Percentiles rank a stretch among this genome's conserved stretches.
phyloP scores from a whole-genome alignment of 2,113 vertebrate genomes.

The Hyperopisus bebe region DNA sequence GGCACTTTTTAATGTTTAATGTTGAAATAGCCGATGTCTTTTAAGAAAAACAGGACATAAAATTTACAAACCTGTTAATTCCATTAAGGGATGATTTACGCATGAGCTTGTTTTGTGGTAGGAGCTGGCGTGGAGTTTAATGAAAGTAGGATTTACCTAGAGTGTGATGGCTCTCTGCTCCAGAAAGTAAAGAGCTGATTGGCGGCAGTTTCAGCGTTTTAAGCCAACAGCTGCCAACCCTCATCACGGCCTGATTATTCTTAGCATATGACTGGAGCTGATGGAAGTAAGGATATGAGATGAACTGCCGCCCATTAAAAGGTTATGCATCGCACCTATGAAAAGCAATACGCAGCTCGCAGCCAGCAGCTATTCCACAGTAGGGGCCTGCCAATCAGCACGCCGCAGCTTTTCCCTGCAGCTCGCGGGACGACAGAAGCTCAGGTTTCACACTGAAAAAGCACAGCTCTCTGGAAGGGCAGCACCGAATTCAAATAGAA shows the following conservation, averaged over 20 bases:
- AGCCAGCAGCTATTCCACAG: conserved; percentile 38
- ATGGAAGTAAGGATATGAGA: conserved; percentile 44
- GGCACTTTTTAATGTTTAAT: neutral
- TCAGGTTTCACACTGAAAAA: neutral
- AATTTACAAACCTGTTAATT: neutral
- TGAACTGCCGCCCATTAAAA: conserved; percentile 59
- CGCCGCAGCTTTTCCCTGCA: neutral
- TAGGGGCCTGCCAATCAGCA: conserved; percentile 41
- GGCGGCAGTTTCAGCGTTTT: conserved; percentile 36
- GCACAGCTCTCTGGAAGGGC: neutral
- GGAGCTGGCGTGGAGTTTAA: neutral
- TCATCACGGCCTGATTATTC: conserved; percentile 50
- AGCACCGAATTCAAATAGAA: neutral
- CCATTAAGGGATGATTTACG: neutral
- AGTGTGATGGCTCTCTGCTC: neutral
- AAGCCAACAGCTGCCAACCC: conserved; percentile 37
- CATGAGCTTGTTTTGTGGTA: neutral
- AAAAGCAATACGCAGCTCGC: conserved; percentile 58
- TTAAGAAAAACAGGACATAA: neutral
- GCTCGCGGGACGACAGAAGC: neutral
- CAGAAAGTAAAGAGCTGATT: conserved; percentile 13
- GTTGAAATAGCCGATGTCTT: neutral
- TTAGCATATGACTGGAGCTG: conserved; percentile 51
- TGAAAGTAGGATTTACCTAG: neutral
- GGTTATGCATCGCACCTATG: conserved; percentile 58